Conservation (phyloP, 1,140 invertebrate species). For the Ceratina australensis region DNA sequence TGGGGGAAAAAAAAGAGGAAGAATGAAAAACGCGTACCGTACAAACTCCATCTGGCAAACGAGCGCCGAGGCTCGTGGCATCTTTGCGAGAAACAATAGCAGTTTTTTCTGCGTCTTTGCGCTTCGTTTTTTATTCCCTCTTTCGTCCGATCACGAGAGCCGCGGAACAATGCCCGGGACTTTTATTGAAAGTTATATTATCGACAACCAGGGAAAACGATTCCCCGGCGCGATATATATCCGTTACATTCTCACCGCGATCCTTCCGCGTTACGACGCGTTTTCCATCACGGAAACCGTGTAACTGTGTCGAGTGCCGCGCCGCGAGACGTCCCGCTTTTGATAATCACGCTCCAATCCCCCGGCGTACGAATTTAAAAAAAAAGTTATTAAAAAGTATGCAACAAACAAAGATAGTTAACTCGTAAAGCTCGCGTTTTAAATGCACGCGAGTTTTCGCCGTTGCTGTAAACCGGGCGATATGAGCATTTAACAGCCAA, state of each 20-base stretch:
- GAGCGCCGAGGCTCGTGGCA: background rate
- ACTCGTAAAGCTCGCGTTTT: too few relatives aligned
- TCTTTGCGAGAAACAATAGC: slow-evolving; percentile 24
- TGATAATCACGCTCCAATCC: background rate
- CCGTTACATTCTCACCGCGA: slow-evolving; percentile 42
- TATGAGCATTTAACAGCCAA: background rate
- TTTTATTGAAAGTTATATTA: slow-evolving; percentile 49
- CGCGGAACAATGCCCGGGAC: slow-evolving; percentile 18
- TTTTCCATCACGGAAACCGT: background rate
- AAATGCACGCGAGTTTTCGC: too few relatives aligned
- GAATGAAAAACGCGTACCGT: background rate
- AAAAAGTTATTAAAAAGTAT: too few relatives aligned
- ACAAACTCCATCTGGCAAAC: background rate
- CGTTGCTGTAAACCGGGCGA: too few relatives aligned
- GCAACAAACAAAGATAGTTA: too few relatives aligned
- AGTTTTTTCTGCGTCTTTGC: background rate
- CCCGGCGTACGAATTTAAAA: too few relatives aligned
- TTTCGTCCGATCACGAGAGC: background rate
- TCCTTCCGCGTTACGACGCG: slow-evolving; percentile 8
- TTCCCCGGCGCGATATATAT: slow-evolving; percentile 24
- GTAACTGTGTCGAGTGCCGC: slow-evolving; percentile 41
- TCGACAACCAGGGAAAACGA: slow-evolving; percentile 29
- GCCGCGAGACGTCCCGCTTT: slow-evolving; percentile 4
- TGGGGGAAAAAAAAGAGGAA: background rate
- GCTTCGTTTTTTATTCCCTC: background rate